Conservation (phyloP, 2,113 vertebrate genomes). For the Climacteris rufus region DNA sequence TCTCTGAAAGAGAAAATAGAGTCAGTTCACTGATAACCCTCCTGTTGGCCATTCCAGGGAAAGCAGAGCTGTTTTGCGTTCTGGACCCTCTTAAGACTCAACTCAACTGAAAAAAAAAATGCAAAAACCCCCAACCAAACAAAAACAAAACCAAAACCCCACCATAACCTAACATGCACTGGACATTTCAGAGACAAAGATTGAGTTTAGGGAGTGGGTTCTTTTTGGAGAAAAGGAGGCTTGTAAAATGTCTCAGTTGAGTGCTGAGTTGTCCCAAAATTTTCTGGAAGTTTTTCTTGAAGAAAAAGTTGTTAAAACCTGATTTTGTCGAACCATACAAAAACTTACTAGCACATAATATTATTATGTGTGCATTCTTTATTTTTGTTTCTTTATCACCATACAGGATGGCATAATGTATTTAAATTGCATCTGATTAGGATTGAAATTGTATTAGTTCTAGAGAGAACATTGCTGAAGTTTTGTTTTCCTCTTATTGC, state of each 20-base stretch:
- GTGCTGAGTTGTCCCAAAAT: neutral
- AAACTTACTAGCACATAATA: neutral
- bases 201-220: neutral
- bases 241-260: neutral
- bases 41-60: neutral
- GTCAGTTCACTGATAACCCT: neutral
- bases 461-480: neutral
- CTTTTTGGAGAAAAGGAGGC: neutral
- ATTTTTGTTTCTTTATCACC: neutral
- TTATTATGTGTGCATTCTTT: neutral
- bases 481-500: neutral
- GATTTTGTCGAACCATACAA: neutral
- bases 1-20: neutral
- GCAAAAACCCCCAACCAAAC: neutral
- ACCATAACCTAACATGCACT: neutral
- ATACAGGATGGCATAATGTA: neutral
- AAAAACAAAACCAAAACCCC: neutral
- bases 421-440: neutral
- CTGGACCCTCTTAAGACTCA: neutral
- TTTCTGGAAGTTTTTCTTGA: neutral
- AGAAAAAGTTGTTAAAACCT: neutral
- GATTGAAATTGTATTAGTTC: neutral
- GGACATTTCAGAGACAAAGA: neutral
- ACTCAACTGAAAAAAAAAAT: neutral
- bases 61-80: neutral